Evolutionary conservation across 2,113 vertebrate genomes (phyloP), one percentile per base, ranked within the genome.

Genomic region (Ceyx margarethae): DNA sequence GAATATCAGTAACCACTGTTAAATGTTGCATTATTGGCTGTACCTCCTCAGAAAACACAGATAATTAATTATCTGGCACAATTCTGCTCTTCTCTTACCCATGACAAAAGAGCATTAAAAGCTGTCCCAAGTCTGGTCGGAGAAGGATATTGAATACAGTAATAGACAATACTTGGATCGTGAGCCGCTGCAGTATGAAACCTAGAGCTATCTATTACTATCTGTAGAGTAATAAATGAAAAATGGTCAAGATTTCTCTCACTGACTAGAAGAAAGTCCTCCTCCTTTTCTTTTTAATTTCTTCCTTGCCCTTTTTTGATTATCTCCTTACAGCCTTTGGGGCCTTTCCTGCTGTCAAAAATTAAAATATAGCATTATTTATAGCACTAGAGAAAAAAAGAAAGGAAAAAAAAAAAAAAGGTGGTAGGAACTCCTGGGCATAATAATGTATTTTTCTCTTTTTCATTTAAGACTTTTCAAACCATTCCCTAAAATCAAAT

Each of bases 341-440:
- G n/a, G 31, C 2, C 73, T 66, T 90, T 90, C 26, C 54, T 4
- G 1, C 3, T 60, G 51, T 69, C 15, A 89, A 81, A 95, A 85
- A 85, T 71, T 90, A 74, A 96, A 93, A 77, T 74, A 74, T 77
- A 31, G 2, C 12, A 68, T 58, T 93, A 92, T 86, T 91, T 54
- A 76, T 68, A 78, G 8, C 10, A 89, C 8, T 61, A 17, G 3
- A 5, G 12, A 0, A 1, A 11, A 22, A 28, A 40, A 46, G 40
- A 76, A 22, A 13, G 37, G 42, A 76, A 23, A 71, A 37, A 78
- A 13, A 26, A 28, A n/a, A 28, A 46, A 21, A 18, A 11, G 40
- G 7, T 26, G 29, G 72, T 28, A 82, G 35, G 16, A 84, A 83
- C 5, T 82, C 5, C 15, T 46, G n/a, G 3, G 56, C 8, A 81